Evolutionary conservation across 2,113 vertebrate genomes (phyloP), one percentile per base, ranked within the genome.

Genomic region (Taxidea taxus): DNA sequence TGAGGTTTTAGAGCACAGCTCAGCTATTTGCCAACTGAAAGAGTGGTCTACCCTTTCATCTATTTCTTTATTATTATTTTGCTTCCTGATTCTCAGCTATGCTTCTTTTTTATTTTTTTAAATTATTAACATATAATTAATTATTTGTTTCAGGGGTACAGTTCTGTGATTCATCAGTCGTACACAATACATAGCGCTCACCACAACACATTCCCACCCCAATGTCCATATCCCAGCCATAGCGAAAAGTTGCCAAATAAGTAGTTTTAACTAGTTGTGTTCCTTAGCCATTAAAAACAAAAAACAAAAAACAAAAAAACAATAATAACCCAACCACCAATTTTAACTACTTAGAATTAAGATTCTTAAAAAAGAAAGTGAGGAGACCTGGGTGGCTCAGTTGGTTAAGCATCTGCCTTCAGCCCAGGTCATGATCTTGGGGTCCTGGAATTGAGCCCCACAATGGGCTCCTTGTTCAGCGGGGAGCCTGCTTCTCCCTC

Each of bases 311-410:
- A 68, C 16, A 68, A 5, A 95, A 81, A 82, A 85, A 34, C 56
- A 68, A 90, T 90, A 83, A 54, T 34, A 83, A 72, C 13, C 20
- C 9, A 94, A 94, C 42, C 42, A 99, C 99, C 23, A 89, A 80
- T 60, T 72, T 92, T 70, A 87, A 77, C 4, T 70, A 94, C 31
- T 85, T 85, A 75, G 60, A 56, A 16, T 87, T 84, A 66, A 70
- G 60, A 64, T 83, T 27, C 29, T 62, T 62, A 34, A 66, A 66
- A 66, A 66, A 34, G 14, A 16, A 66, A 66, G 62, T 66, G 62
- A 66, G 62, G 62, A 31, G 31, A 1, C 14, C 62, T 64, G 62
- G 6, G 6, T 66, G 31, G 62, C 62, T 34, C 62, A 7, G 62
- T 34, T 3, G 29, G 62, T 64, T 64, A 64, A 64, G 31, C 14